Percentiles rank a stretch among this genome's conserved stretches.
These are phyloP conservation scores for Gallinago solitaria DNA, from an alignment of 2,797 vertebrate species.

Conservation along the genomic window DNA sequence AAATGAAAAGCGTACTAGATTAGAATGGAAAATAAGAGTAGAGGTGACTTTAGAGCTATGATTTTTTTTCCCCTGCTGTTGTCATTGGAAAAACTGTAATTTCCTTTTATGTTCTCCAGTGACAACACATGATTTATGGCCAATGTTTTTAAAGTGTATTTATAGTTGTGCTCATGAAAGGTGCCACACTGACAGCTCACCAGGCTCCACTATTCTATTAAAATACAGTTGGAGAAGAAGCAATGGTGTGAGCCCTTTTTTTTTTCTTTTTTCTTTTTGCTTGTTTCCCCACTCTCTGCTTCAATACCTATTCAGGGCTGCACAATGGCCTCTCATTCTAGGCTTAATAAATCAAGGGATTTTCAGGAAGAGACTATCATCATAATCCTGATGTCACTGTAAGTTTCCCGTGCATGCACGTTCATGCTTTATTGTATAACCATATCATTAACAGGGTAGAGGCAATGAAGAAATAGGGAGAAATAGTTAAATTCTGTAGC, in stretches of 20 bases:
- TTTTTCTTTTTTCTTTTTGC: not conserved
- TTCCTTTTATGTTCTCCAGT: constrained; percentile 30
- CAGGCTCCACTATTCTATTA: not conserved
- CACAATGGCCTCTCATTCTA: not conserved
- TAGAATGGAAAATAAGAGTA: constrained; percentile 63
- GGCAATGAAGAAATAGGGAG: not conserved
- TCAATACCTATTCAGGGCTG: not conserved
- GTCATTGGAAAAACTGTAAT: constrained; percentile 26
- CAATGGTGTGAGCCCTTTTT: accelerated
- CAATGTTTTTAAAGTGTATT: constrained; percentile 21
- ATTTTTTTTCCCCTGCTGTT: not conserved
- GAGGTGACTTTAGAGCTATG: constrained; percentile 43
- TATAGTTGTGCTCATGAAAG: constrained; percentile 16
- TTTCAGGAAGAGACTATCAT: not conserved
- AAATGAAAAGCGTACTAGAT: constrained; percentile 54
- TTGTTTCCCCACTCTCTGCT: not conserved
- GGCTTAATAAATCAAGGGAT: not conserved
- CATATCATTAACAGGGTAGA: not conserved
- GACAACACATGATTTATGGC: constrained; percentile 57
- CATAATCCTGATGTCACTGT: not conserved
- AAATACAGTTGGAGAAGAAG: not conserved
- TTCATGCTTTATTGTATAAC: not conserved
- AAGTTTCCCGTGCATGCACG: not conserved
- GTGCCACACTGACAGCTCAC: not conserved
- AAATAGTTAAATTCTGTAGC: not conserved